phyloP scores from a whole-genome alignment of 2,113 vertebrate genomes.

The Heloderma charlesbogerti region DNA sequence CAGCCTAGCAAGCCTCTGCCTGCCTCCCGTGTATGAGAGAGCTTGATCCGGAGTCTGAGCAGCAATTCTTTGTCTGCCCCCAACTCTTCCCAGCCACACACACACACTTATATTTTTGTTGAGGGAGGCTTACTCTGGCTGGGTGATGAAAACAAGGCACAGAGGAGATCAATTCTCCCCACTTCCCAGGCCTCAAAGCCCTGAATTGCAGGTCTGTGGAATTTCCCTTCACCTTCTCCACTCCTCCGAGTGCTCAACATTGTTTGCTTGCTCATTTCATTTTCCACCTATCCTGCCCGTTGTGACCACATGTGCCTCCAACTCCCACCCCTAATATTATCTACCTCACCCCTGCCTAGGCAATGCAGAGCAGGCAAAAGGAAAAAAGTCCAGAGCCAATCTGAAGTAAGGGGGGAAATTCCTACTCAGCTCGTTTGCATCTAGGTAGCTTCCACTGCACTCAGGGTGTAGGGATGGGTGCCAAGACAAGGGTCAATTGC shows the following conservation, averaged over 20 bases:
- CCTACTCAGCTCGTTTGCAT: no score
- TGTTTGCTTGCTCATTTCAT: neutral
- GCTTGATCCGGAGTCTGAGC: neutral
- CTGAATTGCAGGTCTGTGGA: neutral
- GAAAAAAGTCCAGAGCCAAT: no score
- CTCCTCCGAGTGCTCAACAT: neutral
- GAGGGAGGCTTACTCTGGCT: neutral
- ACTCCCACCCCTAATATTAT: no score
- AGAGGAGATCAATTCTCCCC: neutral
- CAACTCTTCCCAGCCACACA: neutral
- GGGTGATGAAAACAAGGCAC: neutral
- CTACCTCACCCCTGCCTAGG: no score
- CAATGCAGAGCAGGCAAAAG: no score
- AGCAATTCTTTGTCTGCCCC: neutral
- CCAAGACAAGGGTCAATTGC: no score
- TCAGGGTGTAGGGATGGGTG: no score
- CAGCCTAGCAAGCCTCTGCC: neutral
- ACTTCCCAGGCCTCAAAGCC: neutral
- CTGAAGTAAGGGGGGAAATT: no score
- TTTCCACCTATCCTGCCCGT: neutral
- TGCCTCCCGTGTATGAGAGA: neutral
- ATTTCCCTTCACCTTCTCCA: neutral
- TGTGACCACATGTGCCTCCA: no score
- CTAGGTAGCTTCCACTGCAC: no score
- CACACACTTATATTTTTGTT: neutral